Evolutionary conservation across 2,797 vertebrate species (phyloP).

Genomic region (Heteromormyrus szaboi): DNA sequence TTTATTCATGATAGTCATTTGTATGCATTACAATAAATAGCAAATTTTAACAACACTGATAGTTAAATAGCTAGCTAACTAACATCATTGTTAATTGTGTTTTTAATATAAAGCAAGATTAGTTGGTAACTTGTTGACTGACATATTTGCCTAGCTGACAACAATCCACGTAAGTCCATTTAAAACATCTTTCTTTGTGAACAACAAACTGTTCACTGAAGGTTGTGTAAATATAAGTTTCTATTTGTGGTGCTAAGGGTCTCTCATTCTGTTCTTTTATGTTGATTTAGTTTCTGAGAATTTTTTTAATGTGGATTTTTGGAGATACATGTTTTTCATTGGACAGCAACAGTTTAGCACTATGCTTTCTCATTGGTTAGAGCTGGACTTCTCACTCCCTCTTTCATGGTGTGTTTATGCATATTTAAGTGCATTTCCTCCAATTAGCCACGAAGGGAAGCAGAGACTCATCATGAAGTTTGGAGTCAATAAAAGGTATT

Average conservation of each 20-base stretch:
- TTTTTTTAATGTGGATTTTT: not conserved
- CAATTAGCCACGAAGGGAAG: slow-evolving; percentile 57
- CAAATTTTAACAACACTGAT: not conserved
- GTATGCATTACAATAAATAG: not conserved
- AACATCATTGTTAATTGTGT: too few species aligned
- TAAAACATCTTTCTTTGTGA: not conserved
- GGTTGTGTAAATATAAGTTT: not conserved
- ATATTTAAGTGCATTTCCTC: slow-evolving; percentile 21
- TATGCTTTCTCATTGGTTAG: not conserved
- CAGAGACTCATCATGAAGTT: slow-evolving; percentile 56
- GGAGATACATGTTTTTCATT: not conserved
- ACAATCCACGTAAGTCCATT: not conserved
- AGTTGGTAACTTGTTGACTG: not conserved
- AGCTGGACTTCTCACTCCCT: not conserved
- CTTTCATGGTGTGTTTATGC: not conserved
- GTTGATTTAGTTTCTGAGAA: not conserved
- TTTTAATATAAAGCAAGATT: not conserved
- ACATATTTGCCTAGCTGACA: not conserved
- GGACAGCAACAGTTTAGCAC: not conserved
- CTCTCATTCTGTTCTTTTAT: not conserved
- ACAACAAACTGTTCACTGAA: not conserved
- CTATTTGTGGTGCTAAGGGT: not conserved
- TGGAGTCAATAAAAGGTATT: slow-evolving; percentile 59
- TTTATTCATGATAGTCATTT: not conserved
- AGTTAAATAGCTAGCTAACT: not conserved